Conservation (phyloP, 2,797 vertebrate species). For the Cygnus olor region DNA sequence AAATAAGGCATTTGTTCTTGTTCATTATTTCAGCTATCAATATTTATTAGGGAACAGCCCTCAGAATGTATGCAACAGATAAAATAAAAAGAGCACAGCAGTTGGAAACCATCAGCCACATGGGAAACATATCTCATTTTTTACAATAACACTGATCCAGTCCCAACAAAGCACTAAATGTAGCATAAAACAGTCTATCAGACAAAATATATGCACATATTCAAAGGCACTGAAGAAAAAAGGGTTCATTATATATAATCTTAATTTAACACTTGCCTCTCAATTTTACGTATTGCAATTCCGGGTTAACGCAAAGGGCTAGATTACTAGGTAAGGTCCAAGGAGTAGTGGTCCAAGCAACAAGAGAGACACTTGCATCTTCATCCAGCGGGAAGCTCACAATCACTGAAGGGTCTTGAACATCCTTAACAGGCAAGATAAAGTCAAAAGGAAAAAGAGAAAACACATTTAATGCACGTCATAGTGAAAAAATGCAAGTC, state of each 20-base stretch:
- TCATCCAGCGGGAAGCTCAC: conserved; percentile 92
- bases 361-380: conserved; percentile 84
- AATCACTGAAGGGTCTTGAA: conserved; percentile 95
- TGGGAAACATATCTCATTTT: background rate
- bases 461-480: background rate
- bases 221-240: background rate
- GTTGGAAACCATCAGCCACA: background rate
- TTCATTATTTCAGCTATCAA: background rate
- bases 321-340: conserved; percentile 98
- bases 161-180: background rate
- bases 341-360: conserved; percentile 99
- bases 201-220: background rate
- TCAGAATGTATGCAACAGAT: background rate
- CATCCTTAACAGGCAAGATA: conserved; percentile 83
- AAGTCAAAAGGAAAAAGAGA: background rate
- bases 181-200: background rate
- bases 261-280: conserved; percentile 83
- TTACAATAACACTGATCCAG: background rate
- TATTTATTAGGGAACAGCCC: background rate
- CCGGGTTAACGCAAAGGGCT: conserved; percentile 94
- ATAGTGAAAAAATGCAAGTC: background rate
- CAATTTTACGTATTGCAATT: conserved; percentile 88
- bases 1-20: background rate
- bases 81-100: background rate
- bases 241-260: background rate